Percentiles rank a stretch among this genome's conserved stretches.
Conservation (phyloP, 2,888 invertebrate genomes). For the Slavum lentiscoides region DNA sequence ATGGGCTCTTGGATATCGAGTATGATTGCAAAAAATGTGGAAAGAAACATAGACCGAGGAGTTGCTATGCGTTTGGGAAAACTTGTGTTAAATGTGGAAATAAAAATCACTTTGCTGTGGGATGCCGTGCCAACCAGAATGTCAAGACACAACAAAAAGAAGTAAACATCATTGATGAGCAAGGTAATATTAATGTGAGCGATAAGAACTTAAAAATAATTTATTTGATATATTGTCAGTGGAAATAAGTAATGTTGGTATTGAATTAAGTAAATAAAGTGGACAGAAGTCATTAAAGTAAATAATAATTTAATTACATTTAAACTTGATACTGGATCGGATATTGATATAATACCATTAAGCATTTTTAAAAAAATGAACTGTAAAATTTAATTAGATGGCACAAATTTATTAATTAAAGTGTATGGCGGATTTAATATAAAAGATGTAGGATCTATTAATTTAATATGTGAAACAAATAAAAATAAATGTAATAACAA, state of each 20-base stretch:
- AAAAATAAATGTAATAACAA: neutral
- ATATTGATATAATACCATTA: neutral
- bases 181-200: neutral
- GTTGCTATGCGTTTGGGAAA: neutral
- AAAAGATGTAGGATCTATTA: neutral
- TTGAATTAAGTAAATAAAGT: neutral
- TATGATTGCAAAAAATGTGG: slow-evolving; percentile 10
- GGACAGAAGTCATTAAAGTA: neutral
- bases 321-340: neutral
- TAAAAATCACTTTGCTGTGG: neutral
- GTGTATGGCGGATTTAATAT: neutral
- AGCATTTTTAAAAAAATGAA: neutral
- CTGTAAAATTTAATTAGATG: neutral
- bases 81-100: neutral
- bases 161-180: neutral
- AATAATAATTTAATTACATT: neutral
- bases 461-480: neutral
- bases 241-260: neutral
- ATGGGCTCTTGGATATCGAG: neutral
- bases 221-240: neutral
- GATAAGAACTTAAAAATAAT: neutral
- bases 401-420: neutral
- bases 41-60: neutral
- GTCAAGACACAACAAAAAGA: neutral
- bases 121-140: neutral